phyloP scores from a whole-genome alignment of 2,113 vertebrate species.

The Amphiprion ocellaris region DNA sequence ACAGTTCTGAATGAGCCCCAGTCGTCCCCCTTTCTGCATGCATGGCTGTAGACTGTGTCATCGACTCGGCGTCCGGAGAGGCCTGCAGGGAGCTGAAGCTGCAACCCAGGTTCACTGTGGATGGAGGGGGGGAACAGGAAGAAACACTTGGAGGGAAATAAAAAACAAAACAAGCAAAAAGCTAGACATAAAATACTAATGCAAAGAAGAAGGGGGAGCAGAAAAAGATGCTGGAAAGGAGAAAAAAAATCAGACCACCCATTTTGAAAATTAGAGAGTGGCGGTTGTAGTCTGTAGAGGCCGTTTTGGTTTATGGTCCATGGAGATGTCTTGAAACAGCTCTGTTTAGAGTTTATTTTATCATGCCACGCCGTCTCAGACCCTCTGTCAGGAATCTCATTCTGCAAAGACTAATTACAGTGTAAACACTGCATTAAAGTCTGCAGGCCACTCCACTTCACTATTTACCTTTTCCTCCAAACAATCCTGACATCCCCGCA shows the following conservation, averaged over 20 bases:
- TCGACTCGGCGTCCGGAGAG: slow-evolving; percentile 85
- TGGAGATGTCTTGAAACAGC: slow-evolving; percentile 84
- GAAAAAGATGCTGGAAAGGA: slow-evolving; percentile 30
- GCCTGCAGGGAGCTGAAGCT: slow-evolving; percentile 89
- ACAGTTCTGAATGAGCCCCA: slow-evolving; percentile 94
- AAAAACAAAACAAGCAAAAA: slow-evolving; percentile 14
- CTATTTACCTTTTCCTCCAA: slow-evolving; percentile 83
- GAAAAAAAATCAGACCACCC: slow-evolving; percentile 75
- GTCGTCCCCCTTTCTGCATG: slow-evolving; percentile 85
- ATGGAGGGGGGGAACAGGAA: slow-evolving; percentile 86
- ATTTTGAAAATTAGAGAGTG: slow-evolving; percentile 78
- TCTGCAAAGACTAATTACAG: slow-evolving; percentile 86
- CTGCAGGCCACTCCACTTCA: slow-evolving; percentile 76
- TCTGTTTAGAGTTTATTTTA: slow-evolving; percentile 80
- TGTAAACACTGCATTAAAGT: slow-evolving; percentile 94
- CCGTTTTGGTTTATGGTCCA: slow-evolving; percentile 82
- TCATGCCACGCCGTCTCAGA: slow-evolving; percentile 79
- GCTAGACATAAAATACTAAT: slow-evolving; percentile 55
- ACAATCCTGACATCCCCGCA: slow-evolving; percentile 79
- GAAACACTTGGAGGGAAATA: slow-evolving; percentile 59
- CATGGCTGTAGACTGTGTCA: slow-evolving; percentile 94
- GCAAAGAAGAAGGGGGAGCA: slow-evolving; percentile 48
- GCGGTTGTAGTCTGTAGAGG: slow-evolving; percentile 81
- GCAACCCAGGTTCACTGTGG: slow-evolving; percentile 84
- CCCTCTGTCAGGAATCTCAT: slow-evolving; percentile 84